These are phyloP conservation scores for Syndactyla subalaris DNA, from an alignment of 2,797 vertebrate genomes.

Conservation along the genomic window DNA sequence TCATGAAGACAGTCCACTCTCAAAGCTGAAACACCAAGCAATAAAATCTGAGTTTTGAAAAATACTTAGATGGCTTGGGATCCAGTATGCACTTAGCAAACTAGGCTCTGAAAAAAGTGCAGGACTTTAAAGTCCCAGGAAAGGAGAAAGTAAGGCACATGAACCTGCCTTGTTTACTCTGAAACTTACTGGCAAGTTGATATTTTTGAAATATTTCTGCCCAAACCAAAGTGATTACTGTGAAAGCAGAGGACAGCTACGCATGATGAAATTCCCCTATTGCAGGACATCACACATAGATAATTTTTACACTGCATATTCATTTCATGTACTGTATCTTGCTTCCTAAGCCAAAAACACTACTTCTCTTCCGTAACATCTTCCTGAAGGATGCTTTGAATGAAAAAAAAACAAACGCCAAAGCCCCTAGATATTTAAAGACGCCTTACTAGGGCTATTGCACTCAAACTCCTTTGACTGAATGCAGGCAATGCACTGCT, in stretches of 20 bases:
- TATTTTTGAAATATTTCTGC: neutral
- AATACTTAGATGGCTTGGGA: neutral
- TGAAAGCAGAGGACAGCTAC: neutral
- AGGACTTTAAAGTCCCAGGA: neutral
- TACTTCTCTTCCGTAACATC: neutral
- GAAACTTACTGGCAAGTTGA: neutral
- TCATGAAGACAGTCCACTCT: neutral
- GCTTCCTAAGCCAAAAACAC: neutral
- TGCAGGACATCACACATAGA: neutral
- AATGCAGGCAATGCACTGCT: neutral
- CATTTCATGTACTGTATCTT: neutral
- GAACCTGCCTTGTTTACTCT: neutral
- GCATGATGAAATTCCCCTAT: neutral
- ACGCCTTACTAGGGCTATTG: neutral
- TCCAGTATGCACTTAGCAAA: neutral
- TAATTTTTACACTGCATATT: neutral
- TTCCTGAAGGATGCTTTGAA: neutral
- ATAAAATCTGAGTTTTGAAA: neutral
- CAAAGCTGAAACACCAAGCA: neutral
- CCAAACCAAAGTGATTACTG: neutral
- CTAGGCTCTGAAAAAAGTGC: neutral
- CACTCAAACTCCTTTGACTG: neutral
- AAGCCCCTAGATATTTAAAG: neutral
- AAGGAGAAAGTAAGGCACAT: neutral
- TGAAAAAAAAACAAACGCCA: neutral